Base-by-base conservation (phyloP, 2,888 invertebrate genomes). In the Hydrotaea cyrtoneurina region DNA sequence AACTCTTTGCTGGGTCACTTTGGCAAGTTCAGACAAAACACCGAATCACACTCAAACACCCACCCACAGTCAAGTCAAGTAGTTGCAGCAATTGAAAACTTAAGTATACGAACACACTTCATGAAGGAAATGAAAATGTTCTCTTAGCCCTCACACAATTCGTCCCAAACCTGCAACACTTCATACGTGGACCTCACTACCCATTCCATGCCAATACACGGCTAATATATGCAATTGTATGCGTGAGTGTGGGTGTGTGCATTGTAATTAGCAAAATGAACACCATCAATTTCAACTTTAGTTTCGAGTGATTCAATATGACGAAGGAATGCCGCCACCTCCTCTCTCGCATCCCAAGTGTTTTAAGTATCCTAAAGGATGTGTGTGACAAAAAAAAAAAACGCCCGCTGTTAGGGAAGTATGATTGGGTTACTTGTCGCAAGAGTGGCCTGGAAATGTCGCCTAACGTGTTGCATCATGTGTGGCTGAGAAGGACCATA, bases 31-130 rank as follows among this genome's bases (percentile, higher is more conserved):
- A 8, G 7, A 13, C 17, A 64, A 64, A 64, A 64, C 59, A 59
- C 36, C 19, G 17, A 64, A 64, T 64, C 64, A 31, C 39, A 36
- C 31, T 4, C 31, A 31, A 7, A 2, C 31, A 31, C n/a, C 31
- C 36, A 19, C 19, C 3, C 53, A 53, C 64, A 79, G 66, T 73
- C 71, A 53, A 78, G 71, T 84, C 77, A 86, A 86, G 83, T 86
- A 78, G 87, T 87, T 89, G 88, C 88, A 89, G 89, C 89, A 90
- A 89, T 90, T 89, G 87, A 87, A 86, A 87, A 86, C 86, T 87
- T 85, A 86, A 87, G 87, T 86, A 81, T 77, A 79, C 80, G 82
- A 64, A 86, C 80, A 87, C 87, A 86, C 87, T 89, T 87, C 78
- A 88, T 84, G 72, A 86, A 64, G 81, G 82, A 84, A 85, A 82